Conservation (phyloP, 2,888 invertebrate genomes). For the Poecilobothrus nobilitatus region DNA sequence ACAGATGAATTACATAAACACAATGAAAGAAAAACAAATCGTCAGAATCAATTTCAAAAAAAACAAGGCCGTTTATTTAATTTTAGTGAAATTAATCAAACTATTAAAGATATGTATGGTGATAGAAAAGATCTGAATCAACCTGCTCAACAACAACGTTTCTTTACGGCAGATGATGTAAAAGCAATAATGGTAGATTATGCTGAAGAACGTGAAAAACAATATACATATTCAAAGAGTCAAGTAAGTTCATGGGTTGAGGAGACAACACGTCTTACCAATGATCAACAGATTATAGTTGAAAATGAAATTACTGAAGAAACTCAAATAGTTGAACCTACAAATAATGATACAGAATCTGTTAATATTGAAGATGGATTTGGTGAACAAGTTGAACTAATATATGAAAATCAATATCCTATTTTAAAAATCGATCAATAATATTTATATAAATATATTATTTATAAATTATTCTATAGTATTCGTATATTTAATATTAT, state of each 20-base stretch:
- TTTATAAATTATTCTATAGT: too few species aligned
- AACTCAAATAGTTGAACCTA: not conserved
- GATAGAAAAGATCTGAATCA: not conserved
- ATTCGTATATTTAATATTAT: too few species aligned
- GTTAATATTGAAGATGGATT: not conserved
- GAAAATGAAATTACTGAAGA: not conserved
- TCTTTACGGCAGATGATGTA: not conserved
- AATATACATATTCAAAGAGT: not conserved
- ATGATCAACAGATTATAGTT: not conserved
- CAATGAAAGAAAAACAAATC: slow-evolving; percentile 25
- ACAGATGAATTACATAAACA: slow-evolving; percentile 25
- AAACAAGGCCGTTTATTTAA: slow-evolving; percentile 15
- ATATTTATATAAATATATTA: too few species aligned
- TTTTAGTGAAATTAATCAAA: slow-evolving; percentile 1
- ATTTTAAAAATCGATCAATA: not conserved
- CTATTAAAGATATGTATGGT: not conserved
- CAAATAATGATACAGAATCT: not conserved
- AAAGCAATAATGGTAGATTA: not conserved
- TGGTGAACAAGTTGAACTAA: not conserved
- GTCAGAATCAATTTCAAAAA: slow-evolving; percentile 25
- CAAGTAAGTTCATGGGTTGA: not conserved
- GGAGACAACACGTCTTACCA: not conserved
- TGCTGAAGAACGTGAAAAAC: not conserved
- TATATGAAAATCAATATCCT: not conserved
- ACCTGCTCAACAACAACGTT: not conserved